These are phyloP conservation scores for Pristionchus exspectatus DNA, from an alignment of 2,888 invertebrate genomes.

Conservation along the genomic window DNA sequence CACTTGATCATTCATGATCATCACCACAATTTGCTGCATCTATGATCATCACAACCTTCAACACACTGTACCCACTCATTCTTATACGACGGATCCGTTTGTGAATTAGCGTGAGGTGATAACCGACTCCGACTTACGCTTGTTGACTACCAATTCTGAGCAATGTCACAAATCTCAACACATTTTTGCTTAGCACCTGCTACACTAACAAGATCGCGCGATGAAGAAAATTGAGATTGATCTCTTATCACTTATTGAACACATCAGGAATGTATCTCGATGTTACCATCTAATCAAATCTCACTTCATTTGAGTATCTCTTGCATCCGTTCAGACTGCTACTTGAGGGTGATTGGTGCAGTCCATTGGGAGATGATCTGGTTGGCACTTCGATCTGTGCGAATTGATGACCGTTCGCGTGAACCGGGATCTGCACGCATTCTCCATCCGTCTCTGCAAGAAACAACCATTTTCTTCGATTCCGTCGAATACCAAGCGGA, in stretches of 20 bases:
- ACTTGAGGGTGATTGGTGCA: conserved; percentile 32
- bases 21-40: not conserved
- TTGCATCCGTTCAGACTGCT: conserved; percentile 53
- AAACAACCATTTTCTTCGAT: not conserved
- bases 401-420: not conserved
- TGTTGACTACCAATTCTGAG: not conserved
- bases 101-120: not conserved
- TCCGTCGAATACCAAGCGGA: not conserved
- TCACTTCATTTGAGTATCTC: conserved; percentile 51
- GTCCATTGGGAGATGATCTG: conserved; percentile 13
- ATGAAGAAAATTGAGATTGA: not conserved
- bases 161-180: conserved; percentile 6
- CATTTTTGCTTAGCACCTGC: not conserved
- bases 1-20: not conserved
- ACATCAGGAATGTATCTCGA: too few relatives aligned
- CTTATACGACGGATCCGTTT: not conserved
- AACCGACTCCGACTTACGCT: not conserved
- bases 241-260: too few relatives aligned
- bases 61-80: not conserved
- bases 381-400: conserved; percentile 25
- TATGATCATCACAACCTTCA: conserved; percentile 4
- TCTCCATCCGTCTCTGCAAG: conserved; percentile 45
- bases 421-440: conserved; percentile 58
- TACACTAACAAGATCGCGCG: not conserved
- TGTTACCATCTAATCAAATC: not conserved